Evolutionary conservation across 1,140 invertebrate genomes (phyloP).

Genomic region (Lasioglossum baleicum): DNA sequence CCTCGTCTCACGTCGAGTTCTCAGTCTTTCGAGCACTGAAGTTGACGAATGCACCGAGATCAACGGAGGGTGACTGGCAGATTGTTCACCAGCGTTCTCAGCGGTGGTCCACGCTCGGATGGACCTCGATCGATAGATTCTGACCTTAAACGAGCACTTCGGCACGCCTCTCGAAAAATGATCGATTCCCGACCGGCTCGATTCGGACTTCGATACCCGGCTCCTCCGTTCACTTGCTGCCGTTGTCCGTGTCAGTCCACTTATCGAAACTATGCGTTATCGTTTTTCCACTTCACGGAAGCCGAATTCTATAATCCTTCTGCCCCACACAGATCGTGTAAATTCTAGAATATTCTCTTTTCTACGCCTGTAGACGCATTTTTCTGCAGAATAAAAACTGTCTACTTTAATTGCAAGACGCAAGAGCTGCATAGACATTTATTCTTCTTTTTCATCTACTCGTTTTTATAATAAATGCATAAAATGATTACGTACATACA

Average conservation of each 20-base stretch:
- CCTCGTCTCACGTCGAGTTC: slow-evolving; percentile 3
- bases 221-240: slow-evolving; percentile 12
- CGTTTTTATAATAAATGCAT: too few species aligned
- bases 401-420: too few species aligned
- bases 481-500: too few species aligned
- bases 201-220: slow-evolving; percentile 39
- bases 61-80: slow-evolving; percentile 59
- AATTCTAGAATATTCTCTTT: too few species aligned
- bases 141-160: slow-evolving; percentile 55
- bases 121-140: slow-evolving; percentile 56
- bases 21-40: slow-evolving; percentile 34
- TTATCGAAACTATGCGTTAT: too few species aligned
- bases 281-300: too few species aligned
- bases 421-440: too few species aligned
- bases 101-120: slow-evolving; percentile 60
- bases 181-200: slow-evolving; percentile 52
- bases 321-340: not conserved
- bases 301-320: not conserved
- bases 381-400: too few species aligned
- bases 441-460: too few species aligned
- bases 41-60: slow-evolving; percentile 66
- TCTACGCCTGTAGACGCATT: too few species aligned
- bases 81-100: slow-evolving; percentile 61
- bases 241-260: too few species aligned
- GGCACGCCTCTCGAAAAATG: slow-evolving; percentile 57